phyloP scores from a whole-genome alignment of 1,140 invertebrate species.

The Monochamus saltuarius region DNA sequence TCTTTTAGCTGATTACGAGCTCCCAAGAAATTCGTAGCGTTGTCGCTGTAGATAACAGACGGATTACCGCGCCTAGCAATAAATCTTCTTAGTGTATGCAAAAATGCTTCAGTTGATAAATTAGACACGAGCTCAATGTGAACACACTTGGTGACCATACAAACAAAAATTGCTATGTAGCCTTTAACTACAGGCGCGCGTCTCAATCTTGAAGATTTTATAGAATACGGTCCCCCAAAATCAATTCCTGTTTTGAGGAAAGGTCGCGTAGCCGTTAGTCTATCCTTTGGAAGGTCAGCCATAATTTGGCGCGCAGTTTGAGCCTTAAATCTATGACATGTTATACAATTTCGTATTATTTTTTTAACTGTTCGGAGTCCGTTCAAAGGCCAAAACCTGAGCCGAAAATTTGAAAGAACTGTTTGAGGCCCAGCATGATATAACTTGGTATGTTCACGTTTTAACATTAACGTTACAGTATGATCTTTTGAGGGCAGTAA shows the following conservation, averaged over 20 bases:
- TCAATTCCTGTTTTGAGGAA: slow-evolving; percentile 37
- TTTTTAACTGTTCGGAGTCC: not conserved
- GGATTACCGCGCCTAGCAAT: slow-evolving; percentile 43
- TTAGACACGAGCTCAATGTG: slow-evolving; percentile 5
- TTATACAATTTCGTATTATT: slow-evolving; percentile 6
- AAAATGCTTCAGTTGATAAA: slow-evolving; percentile 1
- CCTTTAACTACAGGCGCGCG: not conserved
- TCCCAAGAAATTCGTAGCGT: slow-evolving; percentile 24
- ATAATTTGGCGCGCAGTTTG: slow-evolving; percentile 8
- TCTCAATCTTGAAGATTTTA: not conserved
- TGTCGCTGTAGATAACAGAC: slow-evolving; percentile 32
- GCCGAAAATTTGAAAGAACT: not conserved
- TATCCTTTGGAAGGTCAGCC: too few relatives aligned
- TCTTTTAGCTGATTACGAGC: not conserved
- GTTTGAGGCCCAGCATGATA: slow-evolving; percentile 14
- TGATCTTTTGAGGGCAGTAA: slow-evolving; percentile 11
- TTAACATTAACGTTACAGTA: not conserved
- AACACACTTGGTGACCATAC: slow-evolving; percentile 3
- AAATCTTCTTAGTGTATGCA: slow-evolving; percentile 6
- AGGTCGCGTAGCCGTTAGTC: slow-evolving; percentile 28
- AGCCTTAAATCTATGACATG: slow-evolving; percentile 4
- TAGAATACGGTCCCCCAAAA: slow-evolving; percentile 37
- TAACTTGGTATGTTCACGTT: slow-evolving; percentile 6
- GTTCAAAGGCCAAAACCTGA: slow-evolving; percentile 12
- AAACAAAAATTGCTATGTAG: slow-evolving; percentile 8